Base-by-base conservation (phyloP, 2,113 vertebrate genomes). In the Sinocyclocheilus rhinocerous region DNA sequence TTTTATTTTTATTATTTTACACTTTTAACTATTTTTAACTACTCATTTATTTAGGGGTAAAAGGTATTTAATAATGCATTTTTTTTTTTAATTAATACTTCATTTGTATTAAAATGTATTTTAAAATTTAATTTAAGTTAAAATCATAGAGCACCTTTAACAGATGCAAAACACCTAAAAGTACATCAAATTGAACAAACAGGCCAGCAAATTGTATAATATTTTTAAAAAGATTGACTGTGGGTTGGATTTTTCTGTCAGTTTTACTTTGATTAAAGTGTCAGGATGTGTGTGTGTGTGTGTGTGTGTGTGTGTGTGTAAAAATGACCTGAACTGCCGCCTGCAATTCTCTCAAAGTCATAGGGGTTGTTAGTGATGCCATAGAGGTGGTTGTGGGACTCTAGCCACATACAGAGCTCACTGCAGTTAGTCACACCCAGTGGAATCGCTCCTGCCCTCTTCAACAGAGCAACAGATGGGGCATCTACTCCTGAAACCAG, bases 401-500 rank as follows among this genome's bases (percentile, higher is more conserved):
- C 97, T 0, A 57, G 91, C 97, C 97, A 98, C 97, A 98, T 98
- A 88, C 96, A 98, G 57, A 97, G 93, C 91, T 98, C 97, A 0
- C 96, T 96, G 92, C 95, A 96, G 93, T 97, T 98, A 84, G 97
- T 98, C 84, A 98, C 95, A 0, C 96, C 97, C 87, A 98, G 89
- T 0, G 97, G 97, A 86, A 98, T 96, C 57, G 96, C 96, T 0
- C 97, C 97, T 0, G 96, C 96, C 86, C 95, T 93, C 93, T 96
- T 97, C 88, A 98, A 88, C 48, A 93, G 91, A 0, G 95, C 95
- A 84, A 98, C 96, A 0, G 95, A 93, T 0, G 92, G 89, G 1
- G 96, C 94, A 20, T 98, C 97, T 0, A 91, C 92, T 0, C 90
- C 72, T 69, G 97, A 91, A 0, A 96, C 65, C 0, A 95, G 42